These are phyloP conservation scores for Platerodrilus igneus DNA, from an alignment of 2,888 invertebrate species.

Conservation along the genomic window DNA sequence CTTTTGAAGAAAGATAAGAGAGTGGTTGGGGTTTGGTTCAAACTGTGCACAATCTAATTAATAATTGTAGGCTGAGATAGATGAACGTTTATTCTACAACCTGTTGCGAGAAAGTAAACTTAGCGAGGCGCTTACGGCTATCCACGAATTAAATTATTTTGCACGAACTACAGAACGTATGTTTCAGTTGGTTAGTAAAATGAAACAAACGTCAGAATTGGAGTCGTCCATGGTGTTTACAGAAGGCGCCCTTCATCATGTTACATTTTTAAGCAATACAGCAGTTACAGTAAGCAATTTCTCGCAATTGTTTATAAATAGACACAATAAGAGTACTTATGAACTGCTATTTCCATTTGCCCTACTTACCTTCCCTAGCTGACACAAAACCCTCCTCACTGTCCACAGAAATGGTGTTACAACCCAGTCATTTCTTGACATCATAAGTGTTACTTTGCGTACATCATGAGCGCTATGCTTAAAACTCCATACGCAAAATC, in stretches of 20 bases:
- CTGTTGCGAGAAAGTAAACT: slow-evolving; percentile 42
- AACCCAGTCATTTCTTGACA: no score
- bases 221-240: slow-evolving; percentile 29
- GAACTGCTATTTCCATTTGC: no score
- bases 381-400: no score
- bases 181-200: slow-evolving; percentile 40
- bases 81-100: slow-evolving; percentile 42
- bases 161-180: slow-evolving; percentile 43
- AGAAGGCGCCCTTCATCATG: slow-evolving; percentile 13
- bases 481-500: no score
- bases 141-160: slow-evolving; percentile 43
- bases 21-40: slow-evolving; percentile 24
- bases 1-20: slow-evolving; percentile 33
- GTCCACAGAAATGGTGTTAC: no score
- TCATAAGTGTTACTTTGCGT: no score
- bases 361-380: no score
- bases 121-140: slow-evolving; percentile 40
- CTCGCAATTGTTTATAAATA: no score
- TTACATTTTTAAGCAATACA: slow-evolving; percentile 19
- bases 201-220: slow-evolving; percentile 28
- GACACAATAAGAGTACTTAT: no score
- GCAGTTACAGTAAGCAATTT: slow-evolving; percentile 20
- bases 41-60: not conserved
- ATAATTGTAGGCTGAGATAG: slow-evolving; percentile 33
- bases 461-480: no score